These are phyloP conservation scores for Protosalanx chinensis DNA, from an alignment of 2,797 vertebrate species.

Conservation along the genomic window DNA sequence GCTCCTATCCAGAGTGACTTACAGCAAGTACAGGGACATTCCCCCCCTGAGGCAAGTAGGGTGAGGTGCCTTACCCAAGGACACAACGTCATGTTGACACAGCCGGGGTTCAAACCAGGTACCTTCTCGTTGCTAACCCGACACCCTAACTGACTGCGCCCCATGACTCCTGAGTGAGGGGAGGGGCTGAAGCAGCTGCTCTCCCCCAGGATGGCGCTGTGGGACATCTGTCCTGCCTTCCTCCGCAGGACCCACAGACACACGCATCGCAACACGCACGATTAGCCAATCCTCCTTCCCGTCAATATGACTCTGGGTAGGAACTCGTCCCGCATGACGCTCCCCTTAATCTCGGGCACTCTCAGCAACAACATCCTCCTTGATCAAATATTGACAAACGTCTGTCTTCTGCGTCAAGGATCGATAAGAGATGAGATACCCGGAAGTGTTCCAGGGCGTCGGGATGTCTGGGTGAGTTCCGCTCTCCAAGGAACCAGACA, in stretches of 20 bases:
- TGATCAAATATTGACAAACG: constrained; percentile 29
- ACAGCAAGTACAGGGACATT: too few species aligned
- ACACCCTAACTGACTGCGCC: constrained; percentile 14
- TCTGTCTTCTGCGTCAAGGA: constrained; percentile 28
- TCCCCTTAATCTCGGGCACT: not conserved
- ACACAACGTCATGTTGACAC: too few species aligned
- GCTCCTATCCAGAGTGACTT: too few species aligned
- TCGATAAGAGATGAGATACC: constrained; percentile 18
- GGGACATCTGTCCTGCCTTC: constrained; percentile 23
- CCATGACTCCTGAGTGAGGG: constrained; percentile 36
- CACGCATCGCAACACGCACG: constrained; percentile 7
- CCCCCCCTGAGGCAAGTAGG: too few species aligned
- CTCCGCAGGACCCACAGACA: not conserved
- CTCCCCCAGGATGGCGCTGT: not conserved
- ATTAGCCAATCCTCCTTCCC: not conserved
- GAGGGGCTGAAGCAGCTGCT: constrained; percentile 47
- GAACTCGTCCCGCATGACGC: not conserved
- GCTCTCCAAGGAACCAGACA: constrained; percentile 39
- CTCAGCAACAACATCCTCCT: not conserved
- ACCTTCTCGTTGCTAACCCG: too few species aligned
- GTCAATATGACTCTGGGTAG: not conserved
- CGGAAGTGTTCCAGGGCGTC: constrained; percentile 6
- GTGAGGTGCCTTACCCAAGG: too few species aligned
- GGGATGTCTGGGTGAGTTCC: constrained; percentile 43
- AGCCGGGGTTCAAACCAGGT: too few species aligned